A percentile compares a stretch with the other conserved stretches of the same genome.
Conservation (phyloP, 2,888 invertebrate species). For the Drosophila kanekoi region DNA sequence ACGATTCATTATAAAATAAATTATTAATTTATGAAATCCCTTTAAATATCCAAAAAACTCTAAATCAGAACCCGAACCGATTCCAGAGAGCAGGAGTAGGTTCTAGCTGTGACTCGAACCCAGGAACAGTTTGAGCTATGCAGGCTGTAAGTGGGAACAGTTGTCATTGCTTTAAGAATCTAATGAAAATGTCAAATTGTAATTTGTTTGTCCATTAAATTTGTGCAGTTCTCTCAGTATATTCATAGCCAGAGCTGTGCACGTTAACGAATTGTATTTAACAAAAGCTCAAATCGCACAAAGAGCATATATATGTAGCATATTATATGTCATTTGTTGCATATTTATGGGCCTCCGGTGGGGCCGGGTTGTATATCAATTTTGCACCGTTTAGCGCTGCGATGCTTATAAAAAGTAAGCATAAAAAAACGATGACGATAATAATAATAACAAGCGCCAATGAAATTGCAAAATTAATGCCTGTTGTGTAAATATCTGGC, state of each 20-base stretch:
- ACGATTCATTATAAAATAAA: too few species aligned
- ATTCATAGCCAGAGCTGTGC: not conserved
- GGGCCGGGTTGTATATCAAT: conserved; percentile 42
- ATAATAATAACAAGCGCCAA: conserved; percentile 52
- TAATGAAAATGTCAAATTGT: not conserved
- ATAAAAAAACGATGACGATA: conserved; percentile 37
- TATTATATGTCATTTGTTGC: conserved; percentile 27
- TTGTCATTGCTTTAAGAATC: too few species aligned
- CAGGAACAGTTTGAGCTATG: too few species aligned
- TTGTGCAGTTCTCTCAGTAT: not conserved
- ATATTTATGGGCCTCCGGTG: conserved; percentile 22
- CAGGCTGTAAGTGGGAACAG: too few species aligned
- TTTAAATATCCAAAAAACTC: too few species aligned
- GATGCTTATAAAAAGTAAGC: not conserved
- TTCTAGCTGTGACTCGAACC: too few species aligned
- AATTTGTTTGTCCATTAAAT: too few species aligned
- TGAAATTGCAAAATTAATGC: conserved; percentile 73
- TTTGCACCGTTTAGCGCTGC: conserved; percentile 43
- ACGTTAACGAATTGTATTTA: conserved; percentile 6
- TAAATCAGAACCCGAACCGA: too few species aligned
- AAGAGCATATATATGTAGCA: conserved; percentile 3
- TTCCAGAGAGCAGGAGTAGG: too few species aligned
- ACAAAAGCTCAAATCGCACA: conserved; percentile 9
- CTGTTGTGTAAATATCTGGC: conserved; percentile 59
- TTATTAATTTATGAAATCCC: too few species aligned